Base-by-base conservation (phyloP, 2,113 vertebrate genomes). In the Lamprologus speciosus region DNA sequence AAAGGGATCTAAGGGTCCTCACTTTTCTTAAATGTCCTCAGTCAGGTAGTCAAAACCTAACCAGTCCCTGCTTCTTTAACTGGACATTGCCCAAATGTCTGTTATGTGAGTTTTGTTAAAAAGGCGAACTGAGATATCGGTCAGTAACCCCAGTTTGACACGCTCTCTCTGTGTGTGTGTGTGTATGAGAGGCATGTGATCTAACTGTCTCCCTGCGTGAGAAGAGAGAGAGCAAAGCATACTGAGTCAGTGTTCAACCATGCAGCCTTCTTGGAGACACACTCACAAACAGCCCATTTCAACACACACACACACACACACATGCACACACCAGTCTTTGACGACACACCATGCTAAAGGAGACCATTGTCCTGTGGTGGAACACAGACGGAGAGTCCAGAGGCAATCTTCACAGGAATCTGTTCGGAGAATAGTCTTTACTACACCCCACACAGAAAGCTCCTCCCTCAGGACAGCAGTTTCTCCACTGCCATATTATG, bases 231-330 rank as follows among this genome's bases (percentile, higher is more conserved):
- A 80, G 88, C 88, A 40, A 86, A 91, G 81, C 89, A 93, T 53
- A 92, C 90, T 90, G 92, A 93, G 84, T 85, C 93, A 87, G 90
- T 82, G 87, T 89, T 89, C 90, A 93, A 86, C 88, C 92, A 92
- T 63, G 81, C 83, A 85, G 87, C 73, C 70, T 80, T 63, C 54
- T 85, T 28, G 8, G n/a, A 87, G n/a, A 78, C 58, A 84, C 80
- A 89, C 84, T 53, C 65, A 26, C 70, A 91, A 83, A 88, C 85
- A 82, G 58, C 26, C 75, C 35, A 82, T 85, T 87, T 33, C 80
- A 82, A 80, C 80, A 63, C 50, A 16, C 65, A 70, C 63, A 80
- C 82, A 85, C 87, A 80, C 84, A 81, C 82, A 1, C 58, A 63
- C 58, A 82, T 35, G 75, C 88, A 87, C 80, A 91, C 85, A 88